Conservation (phyloP, 2,797 vertebrate genomes). For the Premnoplex brunnescens region DNA sequence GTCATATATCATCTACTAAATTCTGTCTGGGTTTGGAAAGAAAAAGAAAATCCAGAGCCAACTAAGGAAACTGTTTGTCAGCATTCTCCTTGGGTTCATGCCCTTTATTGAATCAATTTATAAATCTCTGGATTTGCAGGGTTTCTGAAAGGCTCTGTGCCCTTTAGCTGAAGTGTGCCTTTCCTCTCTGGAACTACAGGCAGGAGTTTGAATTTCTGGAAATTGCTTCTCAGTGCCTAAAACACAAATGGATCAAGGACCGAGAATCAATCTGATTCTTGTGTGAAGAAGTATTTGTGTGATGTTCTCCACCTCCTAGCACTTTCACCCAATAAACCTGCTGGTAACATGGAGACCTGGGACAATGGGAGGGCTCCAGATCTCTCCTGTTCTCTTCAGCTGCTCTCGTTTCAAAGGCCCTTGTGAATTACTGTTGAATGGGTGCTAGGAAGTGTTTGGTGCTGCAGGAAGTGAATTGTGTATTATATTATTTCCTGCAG, state of each 20-base stretch:
- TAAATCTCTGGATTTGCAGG: background rate
- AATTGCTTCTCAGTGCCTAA: background rate
- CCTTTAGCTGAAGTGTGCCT: background rate
- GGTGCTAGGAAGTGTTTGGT: background rate
- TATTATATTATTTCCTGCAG: background rate
- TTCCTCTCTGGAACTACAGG: background rate
- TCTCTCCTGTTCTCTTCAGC: background rate
- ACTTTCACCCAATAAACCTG: background rate
- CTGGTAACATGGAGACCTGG: background rate
- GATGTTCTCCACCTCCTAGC: background rate
- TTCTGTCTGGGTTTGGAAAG: constrained; percentile 16
- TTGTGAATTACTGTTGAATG: background rate
- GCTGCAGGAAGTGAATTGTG: background rate
- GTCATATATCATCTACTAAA: background rate
- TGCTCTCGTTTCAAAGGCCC: background rate
- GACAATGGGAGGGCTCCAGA: background rate
- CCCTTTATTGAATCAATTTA: background rate
- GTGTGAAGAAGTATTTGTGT: background rate
- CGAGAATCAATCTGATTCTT: too few relatives aligned
- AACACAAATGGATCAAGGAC: background rate
- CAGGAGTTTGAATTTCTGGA: background rate
- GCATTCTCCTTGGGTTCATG: background rate
- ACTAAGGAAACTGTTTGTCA: constrained; percentile 37
- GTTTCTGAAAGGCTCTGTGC: constrained; percentile 13
- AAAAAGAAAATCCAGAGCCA: constrained; percentile 36